These are phyloP conservation scores for Chrysomela aeneicollis DNA, from an alignment of 2,888 invertebrate genomes.

Conservation along the genomic window DNA sequence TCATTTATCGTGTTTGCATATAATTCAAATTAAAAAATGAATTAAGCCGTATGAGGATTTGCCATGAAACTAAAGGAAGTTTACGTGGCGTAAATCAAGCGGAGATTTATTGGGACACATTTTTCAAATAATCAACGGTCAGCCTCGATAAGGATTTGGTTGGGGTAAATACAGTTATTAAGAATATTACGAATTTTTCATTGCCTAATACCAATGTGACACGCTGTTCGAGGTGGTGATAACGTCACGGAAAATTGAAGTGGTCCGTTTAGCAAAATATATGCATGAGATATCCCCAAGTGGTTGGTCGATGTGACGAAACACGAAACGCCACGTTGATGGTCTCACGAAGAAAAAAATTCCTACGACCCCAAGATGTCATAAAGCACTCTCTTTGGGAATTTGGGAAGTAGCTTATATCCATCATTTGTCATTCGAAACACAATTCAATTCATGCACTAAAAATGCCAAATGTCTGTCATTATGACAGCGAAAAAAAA, in stretches of 20 bases:
- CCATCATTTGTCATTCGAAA: too few relatives aligned
- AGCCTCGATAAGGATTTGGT: slow-evolving; percentile 19
- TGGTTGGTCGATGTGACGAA: too few relatives aligned
- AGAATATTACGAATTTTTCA: slow-evolving; percentile 17
- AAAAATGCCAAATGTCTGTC: too few relatives aligned
- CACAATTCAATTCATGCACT: too few relatives aligned
- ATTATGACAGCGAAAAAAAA: too few relatives aligned
- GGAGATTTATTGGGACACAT: slow-evolving; percentile 51
- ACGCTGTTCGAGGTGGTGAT: neutral
- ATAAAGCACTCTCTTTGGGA: too few relatives aligned
- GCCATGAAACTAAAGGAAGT: slow-evolving; percentile 39
- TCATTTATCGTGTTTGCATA: slow-evolving; percentile 54
- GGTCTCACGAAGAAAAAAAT: too few relatives aligned
- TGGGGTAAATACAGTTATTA: slow-evolving; percentile 23
- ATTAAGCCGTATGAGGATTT: slow-evolving; percentile 52
- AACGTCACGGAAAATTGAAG: neutral
- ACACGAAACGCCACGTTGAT: too few relatives aligned
- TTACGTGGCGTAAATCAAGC: slow-evolving; percentile 21
- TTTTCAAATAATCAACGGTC: slow-evolving; percentile 47
- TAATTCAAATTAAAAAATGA: slow-evolving; percentile 55
- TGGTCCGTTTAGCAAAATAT: too few relatives aligned
- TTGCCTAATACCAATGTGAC: slow-evolving; percentile 18
- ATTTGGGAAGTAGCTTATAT: too few relatives aligned
- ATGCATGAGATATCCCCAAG: too few relatives aligned
- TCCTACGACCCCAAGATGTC: too few relatives aligned